Evolutionary conservation across 2,797 vertebrate genomes (phyloP).

Genomic region (Pelobates cultripes): DNA sequence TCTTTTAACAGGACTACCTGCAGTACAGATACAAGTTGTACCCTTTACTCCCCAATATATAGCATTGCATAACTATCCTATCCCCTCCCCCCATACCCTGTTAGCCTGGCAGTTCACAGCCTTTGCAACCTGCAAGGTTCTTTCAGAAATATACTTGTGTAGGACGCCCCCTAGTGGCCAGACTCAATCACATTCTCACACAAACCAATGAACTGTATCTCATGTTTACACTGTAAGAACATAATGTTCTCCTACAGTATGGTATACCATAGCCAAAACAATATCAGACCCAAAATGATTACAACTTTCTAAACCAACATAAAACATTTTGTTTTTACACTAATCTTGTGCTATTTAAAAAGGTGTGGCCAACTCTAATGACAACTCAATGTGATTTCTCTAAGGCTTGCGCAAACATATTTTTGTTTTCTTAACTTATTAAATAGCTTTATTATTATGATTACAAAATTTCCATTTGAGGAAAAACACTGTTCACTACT

Average conservation of each 20-base stretch:
- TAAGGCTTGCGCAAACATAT: slow-evolving; percentile 4
- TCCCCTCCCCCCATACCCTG: too few relatives aligned
- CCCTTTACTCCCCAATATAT: too few relatives aligned
- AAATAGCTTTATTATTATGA: not conserved
- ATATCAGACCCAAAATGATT: not conserved
- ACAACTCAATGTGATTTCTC: not conserved
- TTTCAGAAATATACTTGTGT: too few relatives aligned
- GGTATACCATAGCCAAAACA: slow-evolving; percentile 24
- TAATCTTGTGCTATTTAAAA: not conserved
- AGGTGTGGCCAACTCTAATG: slow-evolving; percentile 17
- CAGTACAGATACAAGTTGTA: too few relatives aligned
- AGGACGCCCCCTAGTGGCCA: slow-evolving; percentile 19
- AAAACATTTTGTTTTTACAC: slow-evolving; percentile 1
- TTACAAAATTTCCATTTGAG: slow-evolving; percentile 15
- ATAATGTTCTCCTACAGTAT: slow-evolving; percentile 14
- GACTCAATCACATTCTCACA: not conserved
- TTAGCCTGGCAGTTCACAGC: too few relatives aligned
- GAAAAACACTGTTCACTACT: too few relatives aligned
- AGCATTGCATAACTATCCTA: too few relatives aligned
- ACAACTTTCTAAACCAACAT: slow-evolving; percentile 2
- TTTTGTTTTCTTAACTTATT: not conserved
- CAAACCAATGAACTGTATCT: not conserved
- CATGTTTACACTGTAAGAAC: slow-evolving; percentile 32
- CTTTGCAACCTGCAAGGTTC: too few relatives aligned
- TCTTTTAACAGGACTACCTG: too few relatives aligned